Evolutionary conservation across 1,140 invertebrate genomes (phyloP).

Genomic region (Meteorus sp.): DNA sequence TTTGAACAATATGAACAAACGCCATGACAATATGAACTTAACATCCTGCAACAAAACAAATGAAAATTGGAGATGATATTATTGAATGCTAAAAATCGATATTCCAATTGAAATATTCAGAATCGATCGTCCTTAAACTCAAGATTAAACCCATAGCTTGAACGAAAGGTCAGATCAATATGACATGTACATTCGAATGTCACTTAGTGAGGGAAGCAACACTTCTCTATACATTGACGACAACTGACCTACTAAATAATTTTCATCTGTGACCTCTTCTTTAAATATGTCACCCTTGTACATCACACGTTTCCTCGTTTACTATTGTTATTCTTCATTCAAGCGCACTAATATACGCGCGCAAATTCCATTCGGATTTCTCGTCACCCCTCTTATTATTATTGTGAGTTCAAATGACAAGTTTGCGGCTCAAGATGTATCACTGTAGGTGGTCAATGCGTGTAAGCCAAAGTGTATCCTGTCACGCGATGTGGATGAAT

Average conservation of each 20-base stretch:
- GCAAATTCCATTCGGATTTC: no score
- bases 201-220: no score
- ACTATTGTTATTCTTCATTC: no score
- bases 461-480: background rate
- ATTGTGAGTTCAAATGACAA: background rate
- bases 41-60: background rate
- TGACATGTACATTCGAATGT: no score
- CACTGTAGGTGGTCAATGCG: background rate
- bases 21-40: no score
- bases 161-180: constrained; percentile 15
- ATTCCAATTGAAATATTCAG: background rate
- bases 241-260: background rate
- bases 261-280: background rate
- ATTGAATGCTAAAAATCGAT: background rate
- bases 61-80: background rate
- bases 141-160: background rate
- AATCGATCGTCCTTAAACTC: no score
- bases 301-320: no score
- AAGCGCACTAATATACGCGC: no score
- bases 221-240: background rate
- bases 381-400: background rate
- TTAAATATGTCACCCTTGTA: no score
- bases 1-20: background rate
- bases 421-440: background rate
- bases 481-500: background rate